Base-by-base conservation (phyloP, 2,888 invertebrate species). In the Lamellibrachia columna region DNA sequence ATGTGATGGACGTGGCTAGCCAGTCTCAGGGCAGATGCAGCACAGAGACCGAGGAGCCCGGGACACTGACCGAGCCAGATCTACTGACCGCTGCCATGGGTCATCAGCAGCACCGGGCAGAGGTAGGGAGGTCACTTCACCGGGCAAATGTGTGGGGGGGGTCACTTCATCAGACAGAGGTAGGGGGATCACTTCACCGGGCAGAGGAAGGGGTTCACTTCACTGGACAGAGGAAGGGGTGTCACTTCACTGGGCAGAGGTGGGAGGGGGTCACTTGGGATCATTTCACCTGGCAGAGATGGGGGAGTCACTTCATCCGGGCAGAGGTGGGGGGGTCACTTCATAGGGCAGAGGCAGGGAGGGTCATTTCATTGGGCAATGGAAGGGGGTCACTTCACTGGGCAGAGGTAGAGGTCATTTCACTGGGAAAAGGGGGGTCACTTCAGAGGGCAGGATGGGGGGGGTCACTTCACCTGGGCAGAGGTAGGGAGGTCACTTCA, bases 61-160 rank as follows among this genome's bases (percentile, higher is more conserved):
- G 91, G n/a, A 55, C 55, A 92, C 90, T 91, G 53, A 93, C 93
- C 11, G 93, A 94, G 55, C 94, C 94, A 22, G 92, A 91, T 22
- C 94, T 94, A n/a, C 91, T 96, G 93, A 94, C 95, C n/a, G 92
- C 94, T 11, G 95, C 96, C 9, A 95, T 96, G 95, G 94, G 95
- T 90, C 94, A 95, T 90, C 96, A 96, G 92, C 96, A 96, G 93
- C 93, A 94, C 11, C 94, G 96, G 93, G 96, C 96, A 40, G 95
- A 96, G 95, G 96, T 96, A 94, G 7, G 92, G 28, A n/a, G 75
- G 22, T 75, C 15, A 75, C 75, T 75, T 15, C 2, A 75, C n/a
- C 22, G 40, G 40, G 40, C 40, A 40, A 40, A 40, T 1, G 40
- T 11, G n/a, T 75, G 22, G 22, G 22, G 22, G 75, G 22, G 15